These are phyloP conservation scores for Ciconia stormi DNA, from an alignment of 2,113 vertebrate genomes.

Conservation along the genomic window DNA sequence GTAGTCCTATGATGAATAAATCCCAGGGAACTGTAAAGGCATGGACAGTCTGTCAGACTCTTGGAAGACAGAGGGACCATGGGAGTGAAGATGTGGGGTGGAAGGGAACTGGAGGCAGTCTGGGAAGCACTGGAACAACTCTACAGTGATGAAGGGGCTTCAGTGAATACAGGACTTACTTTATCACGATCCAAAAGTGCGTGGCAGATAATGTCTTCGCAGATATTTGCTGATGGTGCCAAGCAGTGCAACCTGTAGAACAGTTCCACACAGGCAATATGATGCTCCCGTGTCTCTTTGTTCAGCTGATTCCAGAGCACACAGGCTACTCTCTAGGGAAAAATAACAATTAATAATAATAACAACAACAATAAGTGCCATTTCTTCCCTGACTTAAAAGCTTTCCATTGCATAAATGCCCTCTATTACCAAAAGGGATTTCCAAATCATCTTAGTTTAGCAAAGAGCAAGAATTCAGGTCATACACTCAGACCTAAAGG, in stretches of 20 bases:
- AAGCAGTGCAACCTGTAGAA: slow-evolving; percentile 95
- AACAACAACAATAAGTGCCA: not conserved
- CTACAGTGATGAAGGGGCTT: not conserved
- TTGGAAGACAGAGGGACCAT: not conserved
- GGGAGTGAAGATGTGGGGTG: accelerated
- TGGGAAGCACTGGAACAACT: not conserved
- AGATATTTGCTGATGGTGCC: slow-evolving; percentile 89
- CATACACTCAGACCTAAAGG: not conserved
- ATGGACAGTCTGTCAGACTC: not conserved
- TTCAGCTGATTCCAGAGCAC: slow-evolving; percentile 93
- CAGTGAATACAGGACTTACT: slow-evolving; percentile 61
- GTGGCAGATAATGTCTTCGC: slow-evolving; percentile 95
- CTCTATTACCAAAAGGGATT: not conserved
- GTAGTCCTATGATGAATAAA: not conserved
- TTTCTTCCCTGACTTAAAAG: not conserved
- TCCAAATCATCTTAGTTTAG: not conserved
- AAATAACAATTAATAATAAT: not conserved
- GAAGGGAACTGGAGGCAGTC: not conserved
- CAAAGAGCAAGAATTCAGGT: not conserved
- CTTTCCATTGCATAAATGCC: not conserved
- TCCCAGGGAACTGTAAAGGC: not conserved
- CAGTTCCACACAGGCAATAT: slow-evolving; percentile 90
- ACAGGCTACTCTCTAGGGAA: slow-evolving; percentile 82
- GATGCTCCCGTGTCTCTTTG: slow-evolving; percentile 88
- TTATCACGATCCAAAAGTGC: slow-evolving; percentile 88